Percentiles rank a stretch among this genome's conserved stretches.
These are phyloP conservation scores for Hippocampus guttulatus DNA, from an alignment of 2,113 vertebrate species.

Conservation along the genomic window DNA sequence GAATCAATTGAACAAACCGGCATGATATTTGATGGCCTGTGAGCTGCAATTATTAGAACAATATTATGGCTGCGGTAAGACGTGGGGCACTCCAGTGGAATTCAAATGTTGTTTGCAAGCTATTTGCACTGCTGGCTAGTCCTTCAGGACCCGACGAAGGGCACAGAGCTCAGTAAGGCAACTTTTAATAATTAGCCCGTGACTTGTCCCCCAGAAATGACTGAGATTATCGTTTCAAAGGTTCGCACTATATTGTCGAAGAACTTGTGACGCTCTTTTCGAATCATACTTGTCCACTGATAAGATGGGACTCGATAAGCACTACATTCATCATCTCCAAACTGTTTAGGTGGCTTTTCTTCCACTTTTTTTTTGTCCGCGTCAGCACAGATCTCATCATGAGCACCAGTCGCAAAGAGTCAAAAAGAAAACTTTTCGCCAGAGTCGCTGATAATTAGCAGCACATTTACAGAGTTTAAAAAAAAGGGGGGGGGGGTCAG, in stretches of 20 bases:
- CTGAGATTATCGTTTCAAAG: slow-evolving; percentile 58
- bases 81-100: slow-evolving; percentile 55
- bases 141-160: slow-evolving; percentile 71
- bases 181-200: slow-evolving; percentile 78
- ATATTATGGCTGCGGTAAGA: slow-evolving; percentile 70
- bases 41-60: slow-evolving; percentile 75
- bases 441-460: slow-evolving; percentile 48
- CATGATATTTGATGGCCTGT: slow-evolving; percentile 72
- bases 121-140: slow-evolving; percentile 70
- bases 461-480: slow-evolving; percentile 41
- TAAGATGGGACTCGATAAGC: slow-evolving; percentile 41
- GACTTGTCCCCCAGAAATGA: slow-evolving; percentile 66
- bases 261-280: slow-evolving; percentile 32
- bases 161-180: slow-evolving; percentile 74
- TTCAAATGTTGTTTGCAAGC: slow-evolving; percentile 67
- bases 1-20: slow-evolving; percentile 73
- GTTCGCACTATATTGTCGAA: slow-evolving; percentile 10
- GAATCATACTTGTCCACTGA: slow-evolving; percentile 26
- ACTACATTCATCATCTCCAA: slow-evolving; percentile 34
- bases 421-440: slow-evolving; percentile 29
- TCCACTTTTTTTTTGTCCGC: slow-evolving; percentile 30
- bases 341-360: slow-evolving; percentile 42
- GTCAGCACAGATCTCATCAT: slow-evolving; percentile 47
- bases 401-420: slow-evolving; percentile 4
- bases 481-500: slow-evolving; percentile 37